Percentiles rank a stretch among this genome's conserved stretches.
Conservation (phyloP, 2,888 invertebrate species). For the Coleophora deauratella region DNA sequence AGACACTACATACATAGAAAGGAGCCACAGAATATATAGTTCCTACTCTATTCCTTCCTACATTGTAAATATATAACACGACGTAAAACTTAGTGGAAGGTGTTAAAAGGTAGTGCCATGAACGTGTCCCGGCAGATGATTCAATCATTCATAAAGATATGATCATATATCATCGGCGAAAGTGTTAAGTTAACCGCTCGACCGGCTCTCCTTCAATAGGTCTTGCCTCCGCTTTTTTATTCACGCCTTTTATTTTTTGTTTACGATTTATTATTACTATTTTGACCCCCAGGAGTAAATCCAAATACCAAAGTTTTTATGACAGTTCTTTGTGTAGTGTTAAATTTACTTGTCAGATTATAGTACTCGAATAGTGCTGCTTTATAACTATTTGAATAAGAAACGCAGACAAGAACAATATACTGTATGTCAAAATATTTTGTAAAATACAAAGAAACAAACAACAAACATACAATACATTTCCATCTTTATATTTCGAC, state of each 20-base stretch:
- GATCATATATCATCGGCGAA: conserved; percentile 68
- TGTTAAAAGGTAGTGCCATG: conserved; percentile 64
- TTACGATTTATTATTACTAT: conserved; percentile 43
- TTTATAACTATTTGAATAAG: conserved; percentile 22
- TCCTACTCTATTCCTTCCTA: too few species aligned
- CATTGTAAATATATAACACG: conserved; percentile 67
- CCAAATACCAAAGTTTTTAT: conserved; percentile 23
- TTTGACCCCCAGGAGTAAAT: conserved; percentile 27
- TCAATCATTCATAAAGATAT: conserved; percentile 70
- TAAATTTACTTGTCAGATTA: conserved; percentile 28
- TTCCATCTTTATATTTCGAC: too few species aligned
- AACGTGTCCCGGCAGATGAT: conserved; percentile 67
- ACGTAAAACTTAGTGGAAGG: conserved; percentile 69
- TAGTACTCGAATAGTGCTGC: conserved; percentile 21
- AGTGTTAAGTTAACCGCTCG: conserved; percentile 54
- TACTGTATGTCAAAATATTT: conserved; percentile 26
- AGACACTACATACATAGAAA: too few species aligned
- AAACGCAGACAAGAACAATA: conserved; percentile 19
- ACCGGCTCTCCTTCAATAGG: conserved; percentile 40
- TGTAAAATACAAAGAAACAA: conserved; percentile 6
- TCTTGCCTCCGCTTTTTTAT: conserved; percentile 39
- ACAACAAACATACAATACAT: too few species aligned
- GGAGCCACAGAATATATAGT: too few species aligned
- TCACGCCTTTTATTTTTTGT: conserved; percentile 45
- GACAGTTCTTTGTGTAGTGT: conserved; percentile 26